These are phyloP conservation scores for Drosophila bocqueti DNA, from an alignment of 1,140 invertebrate genomes.

Conservation along the genomic window DNA sequence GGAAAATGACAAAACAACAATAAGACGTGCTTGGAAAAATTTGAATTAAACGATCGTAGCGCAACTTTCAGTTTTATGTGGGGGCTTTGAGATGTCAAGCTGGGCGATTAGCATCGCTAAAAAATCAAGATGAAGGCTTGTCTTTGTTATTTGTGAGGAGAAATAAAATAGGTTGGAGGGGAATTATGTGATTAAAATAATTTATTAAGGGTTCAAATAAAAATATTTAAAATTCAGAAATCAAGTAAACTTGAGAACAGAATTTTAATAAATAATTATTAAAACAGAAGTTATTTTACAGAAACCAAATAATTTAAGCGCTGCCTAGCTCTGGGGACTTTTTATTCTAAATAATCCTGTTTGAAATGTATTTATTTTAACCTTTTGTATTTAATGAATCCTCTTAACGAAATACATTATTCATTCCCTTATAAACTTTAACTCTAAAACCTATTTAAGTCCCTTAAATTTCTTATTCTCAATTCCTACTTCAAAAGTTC, in stretches of 20 bases:
- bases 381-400: too few species aligned
- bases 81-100: slow-evolving; percentile 52
- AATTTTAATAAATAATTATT: too few species aligned
- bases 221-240: too few species aligned
- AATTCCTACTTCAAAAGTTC: background rate
- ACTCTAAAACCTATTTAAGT: background rate
- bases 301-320: too few species aligned
- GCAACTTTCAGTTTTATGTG: slow-evolving; percentile 53
- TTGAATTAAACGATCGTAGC: slow-evolving; percentile 13
- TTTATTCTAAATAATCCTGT: too few species aligned
- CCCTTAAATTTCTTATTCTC: background rate
- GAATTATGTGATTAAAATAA: background rate
- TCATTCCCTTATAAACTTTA: background rate
- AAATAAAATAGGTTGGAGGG: background rate
- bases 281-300: too few species aligned
- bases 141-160: slow-evolving; percentile 1
- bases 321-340: too few species aligned
- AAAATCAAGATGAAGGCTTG: slow-evolving; percentile 40
- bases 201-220: too few species aligned
- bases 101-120: slow-evolving; percentile 26
- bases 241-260: too few species aligned
- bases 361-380: too few species aligned
- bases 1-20: slow-evolving; percentile 34
- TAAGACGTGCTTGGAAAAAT: slow-evolving; percentile 33
- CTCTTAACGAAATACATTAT: too few species aligned